Evolutionary conservation across 2,113 vertebrate genomes (phyloP).

Genomic region (Halcyon malimbica): DNA sequence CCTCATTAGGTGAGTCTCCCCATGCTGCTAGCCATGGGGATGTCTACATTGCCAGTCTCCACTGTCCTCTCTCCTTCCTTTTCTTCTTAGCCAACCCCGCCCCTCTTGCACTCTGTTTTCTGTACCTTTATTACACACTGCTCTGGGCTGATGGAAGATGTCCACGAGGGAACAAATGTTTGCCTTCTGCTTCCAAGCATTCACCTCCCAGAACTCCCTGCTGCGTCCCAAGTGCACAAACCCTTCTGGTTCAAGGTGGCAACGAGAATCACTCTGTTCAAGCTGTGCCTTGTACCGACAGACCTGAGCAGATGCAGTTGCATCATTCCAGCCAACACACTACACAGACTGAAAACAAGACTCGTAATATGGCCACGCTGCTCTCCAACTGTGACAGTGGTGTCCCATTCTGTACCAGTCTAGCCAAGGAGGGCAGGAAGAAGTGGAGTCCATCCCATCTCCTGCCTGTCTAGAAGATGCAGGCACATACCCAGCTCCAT

Average conservation of each 20-base stretch:
- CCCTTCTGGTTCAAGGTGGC: neutral
- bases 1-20: neutral
- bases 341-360: neutral
- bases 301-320: neutral
- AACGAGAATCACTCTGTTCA: neutral
- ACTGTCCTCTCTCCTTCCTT: neutral
- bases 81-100: neutral
- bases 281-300: neutral
- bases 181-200: neutral
- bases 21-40: neutral
- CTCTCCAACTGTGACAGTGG: neutral
- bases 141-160: neutral
- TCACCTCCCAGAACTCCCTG: neutral
- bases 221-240: neutral
- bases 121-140: neutral
- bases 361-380: neutral
- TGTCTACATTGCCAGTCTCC: neutral
- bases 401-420: neutral
- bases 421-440: neutral
- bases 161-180: rapidly evolving
- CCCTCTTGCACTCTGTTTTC: neutral
- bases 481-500: neutral
- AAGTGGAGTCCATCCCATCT: neutral
- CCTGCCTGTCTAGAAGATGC: neutral
- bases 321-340: neutral